Base-by-base conservation (phyloP, 2,113 vertebrate genomes). In the Seriola rivoliana region DNA sequence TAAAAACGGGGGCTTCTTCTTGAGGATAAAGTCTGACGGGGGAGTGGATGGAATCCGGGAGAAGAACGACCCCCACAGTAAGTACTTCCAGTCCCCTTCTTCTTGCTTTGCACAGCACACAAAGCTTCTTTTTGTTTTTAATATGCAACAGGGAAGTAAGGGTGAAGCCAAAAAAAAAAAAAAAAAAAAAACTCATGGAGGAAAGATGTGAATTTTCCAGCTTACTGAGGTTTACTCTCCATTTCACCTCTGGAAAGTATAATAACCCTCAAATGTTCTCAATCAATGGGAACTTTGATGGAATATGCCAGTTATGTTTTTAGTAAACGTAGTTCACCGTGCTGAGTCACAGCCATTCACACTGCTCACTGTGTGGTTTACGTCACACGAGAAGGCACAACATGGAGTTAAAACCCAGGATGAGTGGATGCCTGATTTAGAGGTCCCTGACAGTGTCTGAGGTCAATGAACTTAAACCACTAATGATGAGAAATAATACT, bases 1-100 rank as follows among this genome's bases (percentile, higher is more conserved):
- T 91, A 99, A 99, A 82, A 99, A 99, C 87, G 98, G 98, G 5
- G 98, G 98, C 82, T 99, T 96, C 93, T 99, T 99, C 91, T 88
- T 99, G 85, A 95, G 98, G 93, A 98, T 99, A 80, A 95, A 94
- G 74, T 94, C 97, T 23, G 97, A 99, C 81, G 98, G 98, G 21
- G 93, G 94, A 38, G 97, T 99, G 93, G 97, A 99, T 59, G 98
- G 98, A 23, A 96, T 96, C 82, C 96, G 98, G 4, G 98, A 99
- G 94, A 98, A 97, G 92, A 97, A 90, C 91, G 97, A 99, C 91
- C 97, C 97, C 0, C 94, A 98, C 95, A 96, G 98, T 99, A 94
- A 97, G 95, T 93, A 34, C 44, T 86, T 67, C 85, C 78, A 77
- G 69, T 55, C 70, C 21, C 40, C 50, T 66, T 60, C 10, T 66